Conservation (phyloP, 23 tunicate species). For the Halocynthia aurantium region DNA sequence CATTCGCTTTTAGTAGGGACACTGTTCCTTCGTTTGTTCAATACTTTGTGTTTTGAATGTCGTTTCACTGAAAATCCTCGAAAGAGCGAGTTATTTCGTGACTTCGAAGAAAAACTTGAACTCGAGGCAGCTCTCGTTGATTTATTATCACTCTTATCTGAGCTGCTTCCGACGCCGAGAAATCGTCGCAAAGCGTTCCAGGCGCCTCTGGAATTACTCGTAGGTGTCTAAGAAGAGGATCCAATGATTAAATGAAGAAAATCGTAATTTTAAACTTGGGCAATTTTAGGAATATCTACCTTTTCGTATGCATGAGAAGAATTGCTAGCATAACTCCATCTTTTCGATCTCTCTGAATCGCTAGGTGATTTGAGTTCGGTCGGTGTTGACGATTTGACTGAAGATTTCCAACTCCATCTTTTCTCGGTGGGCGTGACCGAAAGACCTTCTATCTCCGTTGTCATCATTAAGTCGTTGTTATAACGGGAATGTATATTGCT, state of each 20-base stretch:
- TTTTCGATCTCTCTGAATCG: not conserved
- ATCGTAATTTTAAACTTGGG: not conserved
- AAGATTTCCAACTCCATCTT: constrained; percentile 15
- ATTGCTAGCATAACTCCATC: constrained; percentile 53
- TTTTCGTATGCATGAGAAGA: constrained; percentile 61
- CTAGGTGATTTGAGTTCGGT: no score
- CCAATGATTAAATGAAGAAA: not conserved
- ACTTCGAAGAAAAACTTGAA: constrained; percentile 13
- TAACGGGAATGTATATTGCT: constrained; percentile 11
- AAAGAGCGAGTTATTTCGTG: constrained; percentile 40
- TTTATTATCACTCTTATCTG: constrained; percentile 1
- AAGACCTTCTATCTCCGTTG: constrained; percentile 1
- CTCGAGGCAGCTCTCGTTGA: not conserved
- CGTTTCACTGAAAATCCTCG: constrained; percentile 52
- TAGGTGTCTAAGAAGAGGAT: constrained; percentile 21
- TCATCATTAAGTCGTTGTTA: constrained; percentile 17
- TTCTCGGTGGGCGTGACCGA: not conserved
- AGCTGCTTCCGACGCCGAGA: constrained; percentile 29
- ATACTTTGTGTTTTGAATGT: not conserved
- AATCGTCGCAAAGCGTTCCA: constrained; percentile 64
- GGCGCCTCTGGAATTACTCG: constrained; percentile 48
- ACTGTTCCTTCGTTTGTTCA: constrained; percentile 41
- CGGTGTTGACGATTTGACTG: no score
- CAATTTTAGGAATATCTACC: constrained; percentile 21
- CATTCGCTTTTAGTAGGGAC: constrained; percentile 54